A percentile compares a stretch with the other conserved stretches of the same genome.
Conservation (phyloP, 2,888 invertebrate species). For the Anoplius nigerrimus region DNA sequence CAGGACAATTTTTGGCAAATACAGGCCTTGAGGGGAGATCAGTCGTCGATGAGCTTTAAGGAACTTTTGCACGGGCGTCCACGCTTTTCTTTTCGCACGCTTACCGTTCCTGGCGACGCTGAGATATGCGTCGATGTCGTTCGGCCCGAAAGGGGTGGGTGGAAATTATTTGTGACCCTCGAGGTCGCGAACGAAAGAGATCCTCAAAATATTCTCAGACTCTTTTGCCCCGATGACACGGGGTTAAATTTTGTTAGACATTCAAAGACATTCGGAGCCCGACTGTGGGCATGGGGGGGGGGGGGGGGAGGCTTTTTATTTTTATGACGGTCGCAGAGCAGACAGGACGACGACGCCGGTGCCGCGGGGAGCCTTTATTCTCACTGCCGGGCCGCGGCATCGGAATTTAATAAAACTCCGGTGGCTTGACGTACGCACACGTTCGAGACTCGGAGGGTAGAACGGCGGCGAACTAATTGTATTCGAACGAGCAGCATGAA, state of each 20-base stretch:
- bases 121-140: background rate
- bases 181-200: too few species aligned
- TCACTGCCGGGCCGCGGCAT: constrained; percentile 45
- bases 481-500: background rate
- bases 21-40: background rate
- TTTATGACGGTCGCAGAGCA: constrained; percentile 40
- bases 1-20: background rate
- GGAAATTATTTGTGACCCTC: too few species aligned
- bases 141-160: too few species aligned
- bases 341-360: constrained; percentile 36
- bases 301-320: constrained; percentile 35
- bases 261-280: too few species aligned
- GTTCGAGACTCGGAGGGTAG: constrained; percentile 31
- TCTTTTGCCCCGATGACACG: too few species aligned
- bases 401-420: constrained; percentile 63
- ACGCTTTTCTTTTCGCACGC: too few species aligned
- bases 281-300: constrained; percentile 1
- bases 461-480: background rate
- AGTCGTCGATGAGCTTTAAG: background rate
- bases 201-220: too few species aligned
- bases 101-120: background rate
- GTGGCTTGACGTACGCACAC: constrained; percentile 42
- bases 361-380: constrained; percentile 43
- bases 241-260: background rate
- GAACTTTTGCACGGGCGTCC: too few species aligned